Conservation (phyloP, 2,113 vertebrate species). For the Hemicordylus capensis region DNA sequence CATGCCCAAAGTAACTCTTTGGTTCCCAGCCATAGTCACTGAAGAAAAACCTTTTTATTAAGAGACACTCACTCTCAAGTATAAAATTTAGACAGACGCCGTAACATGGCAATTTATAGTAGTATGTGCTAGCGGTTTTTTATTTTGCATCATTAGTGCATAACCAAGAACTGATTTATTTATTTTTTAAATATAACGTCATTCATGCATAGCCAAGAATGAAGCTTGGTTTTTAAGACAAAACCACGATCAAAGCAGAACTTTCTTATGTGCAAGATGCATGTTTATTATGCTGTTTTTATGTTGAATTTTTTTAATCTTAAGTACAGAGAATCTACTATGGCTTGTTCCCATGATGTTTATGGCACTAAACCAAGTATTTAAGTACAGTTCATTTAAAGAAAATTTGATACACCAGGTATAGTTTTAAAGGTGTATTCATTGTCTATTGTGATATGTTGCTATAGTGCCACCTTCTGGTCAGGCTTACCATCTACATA, state of each 20-base stretch:
- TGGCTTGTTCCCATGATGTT: background rate
- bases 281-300: background rate
- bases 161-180: rapidly evolving
- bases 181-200: rapidly evolving
- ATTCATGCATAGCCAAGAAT: no score
- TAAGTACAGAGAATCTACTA: background rate
- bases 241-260: background rate
- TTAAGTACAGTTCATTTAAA: background rate
- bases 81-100: background rate
- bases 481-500: background rate
- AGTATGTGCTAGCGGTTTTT: background rate
- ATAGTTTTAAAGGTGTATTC: background rate
- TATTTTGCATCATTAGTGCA: background rate
- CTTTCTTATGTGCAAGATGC: background rate
- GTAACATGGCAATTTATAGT: background rate
- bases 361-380: background rate
- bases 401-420: background rate
- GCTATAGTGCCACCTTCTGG: conserved; percentile 34
- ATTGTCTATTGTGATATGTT: background rate
- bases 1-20: background rate
- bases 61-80: background rate
- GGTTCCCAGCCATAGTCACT: background rate
- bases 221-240: no score
- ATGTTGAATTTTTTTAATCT: background rate
- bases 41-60: background rate